Conservation (phyloP, 1,140 invertebrate species). For the Nylanderia fulva region DNA sequence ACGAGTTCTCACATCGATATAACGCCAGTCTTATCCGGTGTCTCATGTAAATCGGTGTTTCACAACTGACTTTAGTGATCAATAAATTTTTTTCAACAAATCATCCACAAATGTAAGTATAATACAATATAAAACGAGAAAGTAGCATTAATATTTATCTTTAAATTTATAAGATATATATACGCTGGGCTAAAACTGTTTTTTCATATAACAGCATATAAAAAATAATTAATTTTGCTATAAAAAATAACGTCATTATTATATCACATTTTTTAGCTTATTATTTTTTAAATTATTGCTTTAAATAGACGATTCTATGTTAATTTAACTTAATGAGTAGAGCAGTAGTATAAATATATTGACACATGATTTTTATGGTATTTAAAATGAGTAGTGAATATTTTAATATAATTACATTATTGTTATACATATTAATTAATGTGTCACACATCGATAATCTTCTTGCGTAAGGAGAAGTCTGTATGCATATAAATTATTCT, state of each 20-base stretch:
- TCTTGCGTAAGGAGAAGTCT: not conserved
- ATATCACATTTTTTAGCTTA: not conserved
- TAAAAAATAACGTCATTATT: not conserved
- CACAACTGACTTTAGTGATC: not conserved
- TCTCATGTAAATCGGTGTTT: slow-evolving; percentile 6
- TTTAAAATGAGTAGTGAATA: not conserved
- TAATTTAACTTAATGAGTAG: not conserved
- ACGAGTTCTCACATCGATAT: slow-evolving; percentile 23
- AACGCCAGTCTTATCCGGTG: slow-evolving; percentile 36
- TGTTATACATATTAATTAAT: not conserved
- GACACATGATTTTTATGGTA: not conserved
- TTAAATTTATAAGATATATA: not conserved
- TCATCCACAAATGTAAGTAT: slow-evolving; percentile 39
- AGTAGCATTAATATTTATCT: not conserved
- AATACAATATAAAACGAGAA: not conserved
- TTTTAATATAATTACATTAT: not conserved
- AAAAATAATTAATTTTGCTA: not conserved
- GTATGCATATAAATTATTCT: not conserved
- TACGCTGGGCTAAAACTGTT: not conserved
- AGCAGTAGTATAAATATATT: not conserved
- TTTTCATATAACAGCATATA: not conserved
- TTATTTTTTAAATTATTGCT: not conserved
- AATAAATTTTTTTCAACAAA: slow-evolving; percentile 13
- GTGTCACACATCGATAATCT: slow-evolving; percentile 33
- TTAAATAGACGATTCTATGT: not conserved